Conservation (phyloP, 64 coral and sea anemone genomes). For the Anthopleura sola region DNA sequence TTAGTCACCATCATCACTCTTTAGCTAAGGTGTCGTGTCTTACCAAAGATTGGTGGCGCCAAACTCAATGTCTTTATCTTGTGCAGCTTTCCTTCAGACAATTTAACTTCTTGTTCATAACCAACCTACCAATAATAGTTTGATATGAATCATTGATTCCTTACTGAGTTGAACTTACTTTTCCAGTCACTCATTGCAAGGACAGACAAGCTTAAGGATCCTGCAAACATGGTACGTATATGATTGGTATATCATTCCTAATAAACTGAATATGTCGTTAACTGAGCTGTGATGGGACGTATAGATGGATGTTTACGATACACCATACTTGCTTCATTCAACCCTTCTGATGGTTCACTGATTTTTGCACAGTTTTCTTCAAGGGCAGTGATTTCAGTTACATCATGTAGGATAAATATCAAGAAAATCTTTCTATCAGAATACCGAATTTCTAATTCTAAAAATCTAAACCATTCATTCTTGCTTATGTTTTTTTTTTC, state of each 20-base stretch:
- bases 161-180: not conserved
- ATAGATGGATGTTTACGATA: too few relatives aligned
- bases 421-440: not conserved
- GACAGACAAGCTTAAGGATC: not conserved
- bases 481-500: too few relatives aligned
- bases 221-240: too few relatives aligned
- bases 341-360: not conserved
- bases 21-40: not conserved
- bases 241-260: too few relatives aligned
- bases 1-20: not conserved
- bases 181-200: not conserved
- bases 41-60: constrained; percentile 73
- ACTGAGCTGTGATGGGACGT: too few relatives aligned
- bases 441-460: not conserved
- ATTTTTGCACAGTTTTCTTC: not conserved
- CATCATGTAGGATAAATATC: not conserved
- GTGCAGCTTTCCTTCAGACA: constrained; percentile 41
- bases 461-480: too few relatives aligned
- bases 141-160: not conserved
- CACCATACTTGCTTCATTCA: not conserved
- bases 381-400: not conserved
- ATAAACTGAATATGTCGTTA: too few relatives aligned
- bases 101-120: constrained; percentile 47
- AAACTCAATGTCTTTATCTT: constrained; percentile 65
- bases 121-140: constrained; percentile 35